Evolutionary conservation across 1,140 invertebrate species (phyloP).

Genomic region (Mycetomoellerius zeteki): DNA sequence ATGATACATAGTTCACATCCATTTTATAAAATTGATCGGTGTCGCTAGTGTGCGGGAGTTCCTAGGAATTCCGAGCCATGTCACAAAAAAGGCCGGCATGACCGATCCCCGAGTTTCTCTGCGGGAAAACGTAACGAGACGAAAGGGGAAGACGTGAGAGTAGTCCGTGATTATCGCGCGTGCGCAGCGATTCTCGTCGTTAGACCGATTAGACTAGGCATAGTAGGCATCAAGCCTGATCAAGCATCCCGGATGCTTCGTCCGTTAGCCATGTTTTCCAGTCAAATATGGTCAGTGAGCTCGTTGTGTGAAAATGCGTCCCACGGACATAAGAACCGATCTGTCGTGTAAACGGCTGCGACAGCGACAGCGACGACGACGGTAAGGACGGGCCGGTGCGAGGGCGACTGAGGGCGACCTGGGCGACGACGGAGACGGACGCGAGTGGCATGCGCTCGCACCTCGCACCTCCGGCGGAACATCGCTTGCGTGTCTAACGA

Average conservation of each 20-base stretch:
- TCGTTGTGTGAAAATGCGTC: constrained; percentile 68
- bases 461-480: constrained; percentile 44
- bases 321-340: constrained; percentile 35
- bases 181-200: too few relatives aligned
- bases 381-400: constrained; percentile 7
- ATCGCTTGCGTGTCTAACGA: constrained; percentile 68
- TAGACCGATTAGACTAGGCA: too few relatives aligned
- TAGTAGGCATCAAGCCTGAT: too few relatives aligned
- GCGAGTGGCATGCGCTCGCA: constrained; percentile 70
- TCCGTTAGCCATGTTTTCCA: constrained; percentile 70
- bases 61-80: too few relatives aligned
- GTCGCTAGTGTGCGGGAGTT: too few relatives aligned
- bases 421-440: constrained; percentile 33
- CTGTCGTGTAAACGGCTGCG: constrained; percentile 48
- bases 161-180: too few relatives aligned
- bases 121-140: too few relatives aligned
- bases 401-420: constrained; percentile 28
- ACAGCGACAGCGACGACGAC: constrained; percentile 16
- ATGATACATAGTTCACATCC: too few relatives aligned
- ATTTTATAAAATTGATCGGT: too few relatives aligned
- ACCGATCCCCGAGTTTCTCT: too few relatives aligned
- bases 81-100: too few relatives aligned
- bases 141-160: too few relatives aligned
- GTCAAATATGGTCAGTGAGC: constrained; percentile 38
- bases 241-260: constrained; percentile 35